A percentile compares a stretch with the other conserved stretches of the same genome.
phyloP scores from a whole-genome alignment of 2,888 invertebrate genomes.

The Nemotelus nigrinus region DNA sequence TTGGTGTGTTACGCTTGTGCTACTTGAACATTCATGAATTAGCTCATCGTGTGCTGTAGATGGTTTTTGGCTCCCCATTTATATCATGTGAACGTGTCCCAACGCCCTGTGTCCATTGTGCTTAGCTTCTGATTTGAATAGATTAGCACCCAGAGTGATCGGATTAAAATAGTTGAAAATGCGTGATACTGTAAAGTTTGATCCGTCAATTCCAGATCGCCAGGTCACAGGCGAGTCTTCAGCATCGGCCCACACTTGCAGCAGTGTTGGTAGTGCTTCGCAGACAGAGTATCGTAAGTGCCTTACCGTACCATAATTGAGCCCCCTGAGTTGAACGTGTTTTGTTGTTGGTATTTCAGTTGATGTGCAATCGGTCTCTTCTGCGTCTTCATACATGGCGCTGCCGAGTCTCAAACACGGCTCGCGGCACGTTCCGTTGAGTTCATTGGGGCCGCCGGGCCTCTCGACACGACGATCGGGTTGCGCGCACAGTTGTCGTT shows the following conservation, averaged over 20 bases:
- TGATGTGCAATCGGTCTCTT: constrained; percentile 39
- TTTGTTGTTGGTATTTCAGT: constrained; percentile 34
- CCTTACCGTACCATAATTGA: background rate
- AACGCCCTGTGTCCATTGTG: constrained; percentile 4
- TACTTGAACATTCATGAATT: background rate
- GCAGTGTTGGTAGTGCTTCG: constrained; percentile 24
- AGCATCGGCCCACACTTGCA: background rate
- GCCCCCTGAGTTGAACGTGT: background rate
- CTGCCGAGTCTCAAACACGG: constrained; percentile 28
- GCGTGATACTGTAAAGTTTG: constrained; percentile 37
- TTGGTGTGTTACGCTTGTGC: constrained; percentile 8
- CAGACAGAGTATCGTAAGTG: constrained; percentile 38
- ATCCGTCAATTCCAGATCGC: constrained; percentile 40
- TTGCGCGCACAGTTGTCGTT: constrained; percentile 17
- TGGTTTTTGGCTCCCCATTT: background rate
- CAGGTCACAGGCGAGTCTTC: constrained; percentile 42
- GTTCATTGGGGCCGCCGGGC: constrained; percentile 16
- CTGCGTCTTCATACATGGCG: constrained; percentile 36
- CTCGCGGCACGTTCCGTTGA: constrained; percentile 19
- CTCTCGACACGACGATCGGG: constrained; percentile 16
- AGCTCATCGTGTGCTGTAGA: constrained; percentile 1
- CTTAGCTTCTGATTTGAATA: constrained; percentile 13
- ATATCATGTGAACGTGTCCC: constrained; percentile 28
- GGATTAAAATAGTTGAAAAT: constrained; percentile 17
- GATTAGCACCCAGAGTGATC: background rate